Conservation (phyloP, 1,140 invertebrate species). For the Heliconius hermathena region DNA sequence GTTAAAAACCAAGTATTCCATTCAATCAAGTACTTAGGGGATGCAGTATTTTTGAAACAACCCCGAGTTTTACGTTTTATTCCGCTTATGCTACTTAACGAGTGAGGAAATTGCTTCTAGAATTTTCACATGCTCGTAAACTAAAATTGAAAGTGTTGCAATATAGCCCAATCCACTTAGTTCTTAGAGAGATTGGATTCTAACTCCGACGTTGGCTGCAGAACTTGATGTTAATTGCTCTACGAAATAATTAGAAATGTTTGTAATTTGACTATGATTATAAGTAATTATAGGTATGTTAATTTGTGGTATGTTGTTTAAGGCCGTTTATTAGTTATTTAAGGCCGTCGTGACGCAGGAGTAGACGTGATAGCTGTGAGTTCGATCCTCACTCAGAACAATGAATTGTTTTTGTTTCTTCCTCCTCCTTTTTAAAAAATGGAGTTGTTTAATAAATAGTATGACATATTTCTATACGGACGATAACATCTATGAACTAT, state of each 20-base stretch:
- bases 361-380: too few species aligned
- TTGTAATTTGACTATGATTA: too few species aligned
- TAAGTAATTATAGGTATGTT: too few species aligned
- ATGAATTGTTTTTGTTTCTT: too few species aligned
- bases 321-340: too few species aligned
- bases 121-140: constrained; percentile 36
- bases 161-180: constrained; percentile 34
- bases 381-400: too few species aligned
- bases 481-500: too few species aligned
- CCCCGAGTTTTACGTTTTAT: not conserved
- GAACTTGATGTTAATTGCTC: not conserved
- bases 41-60: constrained; percentile 2
- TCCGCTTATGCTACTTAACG: constrained; percentile 20
- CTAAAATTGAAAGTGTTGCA: constrained; percentile 36
- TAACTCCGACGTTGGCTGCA: not conserved
- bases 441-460: too few species aligned
- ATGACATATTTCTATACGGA: too few species aligned
- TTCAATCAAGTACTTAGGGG: not conserved
- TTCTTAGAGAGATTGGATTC: constrained; percentile 36
- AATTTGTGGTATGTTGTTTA: too few species aligned
- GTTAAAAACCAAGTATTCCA: not conserved
- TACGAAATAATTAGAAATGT: not conserved
- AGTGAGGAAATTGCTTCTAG: constrained; percentile 28
- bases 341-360: too few species aligned
- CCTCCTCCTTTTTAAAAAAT: too few species aligned